Evolutionary conservation across 2,797 vertebrate species (phyloP), one percentile per base, ranked within the genome.

Genomic region (Micromesistius poutassou): DNA sequence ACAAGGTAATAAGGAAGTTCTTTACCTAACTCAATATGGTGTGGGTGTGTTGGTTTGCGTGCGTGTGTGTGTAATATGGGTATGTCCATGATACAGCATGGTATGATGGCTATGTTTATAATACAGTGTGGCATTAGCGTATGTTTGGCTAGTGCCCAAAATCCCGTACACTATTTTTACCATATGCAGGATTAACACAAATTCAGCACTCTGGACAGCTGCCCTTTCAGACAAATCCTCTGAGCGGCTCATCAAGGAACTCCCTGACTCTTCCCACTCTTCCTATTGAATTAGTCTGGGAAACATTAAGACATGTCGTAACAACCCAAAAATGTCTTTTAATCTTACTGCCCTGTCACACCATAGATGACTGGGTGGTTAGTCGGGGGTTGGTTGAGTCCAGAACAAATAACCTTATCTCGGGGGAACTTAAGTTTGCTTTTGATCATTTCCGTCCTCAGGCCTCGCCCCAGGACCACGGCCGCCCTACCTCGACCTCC

Each of bases 151-250:
- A 31, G 77, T 86, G 79, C 80, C 81, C 87, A 87, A 92, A 89
- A 89, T 87, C 88, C 88, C 86, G 78, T 79, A 75, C 22, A 78
- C 88, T 93, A 91, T 92, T 92, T 93, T 91, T 90, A 93, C 90
- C 90, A 91, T 92, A 92, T 92, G 90, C 87, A 91, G 89, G 91
- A 92, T 92, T 92, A 93, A 90, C 89, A 92, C 90, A 90, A 91
- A 92, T 93, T 93, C 92, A 93, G 91, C 88, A 92, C 92, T 93
- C 91, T 93, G 91, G 91, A 93, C 91, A 93, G 91, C 91, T 93
- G 91, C 91, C 91, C 91, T 91, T 91, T 91, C 90, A 84, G 84
- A 89, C 90, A 91, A 93, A 92, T 93, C 90, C 91, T 89, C 91
- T 93, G 91, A 92, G 91, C 89, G 40, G 90, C 91, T 92, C 91